Conservation (phyloP, 2,888 invertebrate species). For the Tolmerus cingulatus region DNA sequence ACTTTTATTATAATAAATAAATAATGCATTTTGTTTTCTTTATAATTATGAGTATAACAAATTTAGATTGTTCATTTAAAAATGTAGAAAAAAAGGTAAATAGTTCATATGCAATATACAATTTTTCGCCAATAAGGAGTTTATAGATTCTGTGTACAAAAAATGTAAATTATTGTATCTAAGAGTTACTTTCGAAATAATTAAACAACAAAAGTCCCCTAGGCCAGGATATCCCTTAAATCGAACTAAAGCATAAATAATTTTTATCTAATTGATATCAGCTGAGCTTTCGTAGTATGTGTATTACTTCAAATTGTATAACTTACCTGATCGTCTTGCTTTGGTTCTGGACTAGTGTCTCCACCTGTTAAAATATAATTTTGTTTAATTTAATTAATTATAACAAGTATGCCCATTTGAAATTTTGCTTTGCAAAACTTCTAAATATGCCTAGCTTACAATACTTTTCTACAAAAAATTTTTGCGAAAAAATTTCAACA, state of each 20-base stretch:
- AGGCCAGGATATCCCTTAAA: neutral
- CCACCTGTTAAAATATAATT: conserved; percentile 32
- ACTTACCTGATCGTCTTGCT: conserved; percentile 26
- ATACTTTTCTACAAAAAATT: neutral
- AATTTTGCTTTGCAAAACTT: conserved; percentile 12
- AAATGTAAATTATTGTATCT: no score
- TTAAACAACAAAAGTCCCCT: no score
- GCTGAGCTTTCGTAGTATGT: neutral
- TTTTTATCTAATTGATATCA: neutral
- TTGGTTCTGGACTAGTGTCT: conserved; percentile 38
- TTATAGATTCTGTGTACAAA: no score
- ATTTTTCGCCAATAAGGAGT: no score
- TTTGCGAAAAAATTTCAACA: neutral
- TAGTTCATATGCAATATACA: no score
- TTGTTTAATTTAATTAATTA: neutral
- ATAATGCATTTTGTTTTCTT: no score
- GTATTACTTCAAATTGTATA: neutral
- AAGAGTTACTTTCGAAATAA: no score
- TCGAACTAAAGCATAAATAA: neutral
- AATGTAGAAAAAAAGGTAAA: no score
- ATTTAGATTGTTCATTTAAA: no score
- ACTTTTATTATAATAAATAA: no score
- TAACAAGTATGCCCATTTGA: neutral
- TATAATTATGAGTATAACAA: no score
- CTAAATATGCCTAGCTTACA: conserved; percentile 11